Evolutionary conservation across 2,797 vertebrate species (phyloP).

Genomic region (Myotis planiceps): DNA sequence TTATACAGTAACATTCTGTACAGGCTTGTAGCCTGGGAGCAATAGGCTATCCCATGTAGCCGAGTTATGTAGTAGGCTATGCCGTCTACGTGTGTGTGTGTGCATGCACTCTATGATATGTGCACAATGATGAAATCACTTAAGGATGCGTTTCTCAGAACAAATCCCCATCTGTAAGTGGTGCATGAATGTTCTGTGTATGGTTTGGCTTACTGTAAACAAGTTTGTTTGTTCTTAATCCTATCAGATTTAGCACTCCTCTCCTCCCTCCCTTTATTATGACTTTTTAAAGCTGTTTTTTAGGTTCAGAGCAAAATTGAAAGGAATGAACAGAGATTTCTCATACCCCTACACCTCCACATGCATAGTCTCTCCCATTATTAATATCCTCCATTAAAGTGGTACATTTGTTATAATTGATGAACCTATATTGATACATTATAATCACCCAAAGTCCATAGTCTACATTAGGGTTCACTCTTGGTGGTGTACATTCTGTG

Average conservation of each 20-base stretch:
- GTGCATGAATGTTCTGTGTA: not conserved
- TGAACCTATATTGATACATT: not conserved
- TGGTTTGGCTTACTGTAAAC: not conserved
- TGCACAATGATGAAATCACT: not conserved
- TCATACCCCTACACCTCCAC: not conserved
- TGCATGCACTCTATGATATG: not conserved
- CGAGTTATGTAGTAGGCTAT: not conserved
- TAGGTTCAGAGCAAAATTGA: not conserved
- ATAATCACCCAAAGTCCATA: not conserved
- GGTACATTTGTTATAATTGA: not conserved
- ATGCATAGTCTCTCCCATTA: not conserved
- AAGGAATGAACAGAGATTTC: not conserved
- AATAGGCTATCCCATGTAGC: not conserved
- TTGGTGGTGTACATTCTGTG: not conserved
- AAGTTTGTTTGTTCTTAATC: conserved; percentile 3
- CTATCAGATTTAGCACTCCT: not conserved
- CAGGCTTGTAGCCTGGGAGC: not conserved
- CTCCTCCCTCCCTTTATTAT: not conserved
- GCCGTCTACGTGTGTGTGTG: not conserved
- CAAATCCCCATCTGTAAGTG: not conserved
- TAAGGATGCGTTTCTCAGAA: not conserved
- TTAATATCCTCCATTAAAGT: not conserved
- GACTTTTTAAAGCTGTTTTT: not conserved
- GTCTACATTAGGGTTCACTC: not conserved
- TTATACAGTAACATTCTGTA: not conserved